These are phyloP conservation scores for Drosophila vallismaia DNA, from an alignment of 2,888 invertebrate species.

Conservation along the genomic window DNA sequence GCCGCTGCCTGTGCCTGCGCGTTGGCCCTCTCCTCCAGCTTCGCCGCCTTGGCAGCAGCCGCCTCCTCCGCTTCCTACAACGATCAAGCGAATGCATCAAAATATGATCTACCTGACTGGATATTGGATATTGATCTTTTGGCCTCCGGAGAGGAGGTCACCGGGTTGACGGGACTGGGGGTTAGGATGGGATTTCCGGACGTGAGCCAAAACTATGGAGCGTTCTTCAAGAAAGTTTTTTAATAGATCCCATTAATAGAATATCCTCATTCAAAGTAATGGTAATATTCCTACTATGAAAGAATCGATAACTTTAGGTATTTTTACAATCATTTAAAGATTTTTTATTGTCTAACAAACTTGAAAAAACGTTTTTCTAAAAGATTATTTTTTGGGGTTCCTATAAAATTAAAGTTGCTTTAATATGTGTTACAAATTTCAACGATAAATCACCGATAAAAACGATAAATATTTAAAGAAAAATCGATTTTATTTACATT, in stretches of 20 bases:
- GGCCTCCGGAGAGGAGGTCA: constrained; percentile 7
- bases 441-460: no score
- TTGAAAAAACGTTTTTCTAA: no score
- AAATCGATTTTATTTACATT: no score
- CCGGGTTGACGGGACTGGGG: not conserved
- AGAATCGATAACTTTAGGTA: no score
- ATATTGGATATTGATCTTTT: constrained; percentile 15
- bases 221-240: not conserved
- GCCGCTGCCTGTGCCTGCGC: constrained; percentile 85
- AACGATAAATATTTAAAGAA: no score
- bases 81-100: constrained; percentile 49
- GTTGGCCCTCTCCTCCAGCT: constrained; percentile 85
- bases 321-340: no score
- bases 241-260: not conserved
- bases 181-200: not conserved
- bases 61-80: constrained; percentile 93
- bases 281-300: no score
- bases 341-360: no score
- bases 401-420: no score
- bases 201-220: not conserved
- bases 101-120: constrained; percentile 18
- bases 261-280: no score
- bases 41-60: constrained; percentile 87
- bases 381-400: no score
- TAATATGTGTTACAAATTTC: no score